Evolutionary conservation across 2,888 invertebrate species (phyloP).

Genomic region (Taphrorychus bicolor): DNA sequence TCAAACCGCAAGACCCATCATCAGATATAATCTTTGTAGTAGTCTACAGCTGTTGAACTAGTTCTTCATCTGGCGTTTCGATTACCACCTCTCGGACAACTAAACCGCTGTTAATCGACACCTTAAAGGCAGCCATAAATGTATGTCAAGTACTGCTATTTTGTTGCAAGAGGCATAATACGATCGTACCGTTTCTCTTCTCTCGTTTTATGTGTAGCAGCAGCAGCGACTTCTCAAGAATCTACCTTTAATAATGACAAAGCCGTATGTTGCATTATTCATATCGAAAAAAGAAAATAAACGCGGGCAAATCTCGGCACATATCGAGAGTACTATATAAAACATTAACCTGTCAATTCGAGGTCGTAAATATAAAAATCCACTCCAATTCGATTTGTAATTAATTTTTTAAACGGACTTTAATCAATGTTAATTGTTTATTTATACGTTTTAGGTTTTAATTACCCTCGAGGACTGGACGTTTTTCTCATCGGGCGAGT

Average conservation of each 20-base stretch:
- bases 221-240: too few species aligned
- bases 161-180: conserved; percentile 3
- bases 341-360: conserved; percentile 29
- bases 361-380: conserved; percentile 47
- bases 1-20: too few species aligned
- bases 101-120: background rate
- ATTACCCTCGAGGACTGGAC: conserved; percentile 40
- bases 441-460: conserved; percentile 45
- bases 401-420: conserved; percentile 45
- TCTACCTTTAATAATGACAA: conserved; percentile 33
- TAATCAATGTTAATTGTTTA: conserved; percentile 51
- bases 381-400: conserved; percentile 45
- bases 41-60: background rate
- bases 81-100: background rate
- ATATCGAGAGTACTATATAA: conserved; percentile 34
- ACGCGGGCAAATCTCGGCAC: conserved; percentile 34
- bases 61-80: background rate
- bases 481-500: conserved; percentile 44
- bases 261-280: conserved; percentile 34
- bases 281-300: conserved; percentile 34
- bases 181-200: conserved; percentile 5
- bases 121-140: conserved; percentile 1
- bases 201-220: conserved; percentile 15
- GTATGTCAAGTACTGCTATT: background rate
- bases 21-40: background rate